Evolutionary conservation across 1,140 invertebrate genomes (phyloP), one percentile per base, ranked within the genome.

Genomic region (Penaeus indicus): DNA sequence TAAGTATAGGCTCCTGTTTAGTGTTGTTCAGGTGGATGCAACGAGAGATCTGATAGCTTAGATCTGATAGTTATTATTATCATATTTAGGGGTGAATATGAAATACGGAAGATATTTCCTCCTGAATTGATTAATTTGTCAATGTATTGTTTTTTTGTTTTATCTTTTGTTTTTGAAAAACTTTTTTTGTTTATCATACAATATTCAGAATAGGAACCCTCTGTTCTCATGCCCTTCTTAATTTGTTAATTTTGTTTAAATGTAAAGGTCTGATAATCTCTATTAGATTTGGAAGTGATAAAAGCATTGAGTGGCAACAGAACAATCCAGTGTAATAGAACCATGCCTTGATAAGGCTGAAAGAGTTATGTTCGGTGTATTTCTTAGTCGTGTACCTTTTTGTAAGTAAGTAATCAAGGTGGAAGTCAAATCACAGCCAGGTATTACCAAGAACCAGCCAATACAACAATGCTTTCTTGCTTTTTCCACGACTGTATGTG

Each of bases 21-120:
- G 87, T 88, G 82, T 88, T 88, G 87, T 88, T 84, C 87, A 88
- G 87, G 60, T 87, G 84, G 82, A 88, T 88, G 63, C 81, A 75
- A 61, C 25, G 27, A 61, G 42, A 84, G 81, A 84, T 84, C 87
- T 88, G 87, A 88, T 86, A 42, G 63, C 77, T 72, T 84, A 83
- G 87, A 84, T 88, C 87, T 88, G 87, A 75, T 84, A 75, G 84
- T 77, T 84, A 77, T 88, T 61, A 78, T 64, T 42, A 61, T 84
- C 63, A 62, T 84, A 84, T 83, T 54, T 75, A 75, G 80, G 81
- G 81, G 67, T 78, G 81, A 72, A 38, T 22, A 63, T 72, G 32
- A 63, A 67, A 60, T 16, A 83, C 32, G 54, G 81, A 64, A 78
- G 84, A 84, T 84, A 67, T 84, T 22, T 75, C 38, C 78, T 84